Base-by-base conservation (phyloP, 2,888 invertebrate species). In the Campoplex nolae region DNA sequence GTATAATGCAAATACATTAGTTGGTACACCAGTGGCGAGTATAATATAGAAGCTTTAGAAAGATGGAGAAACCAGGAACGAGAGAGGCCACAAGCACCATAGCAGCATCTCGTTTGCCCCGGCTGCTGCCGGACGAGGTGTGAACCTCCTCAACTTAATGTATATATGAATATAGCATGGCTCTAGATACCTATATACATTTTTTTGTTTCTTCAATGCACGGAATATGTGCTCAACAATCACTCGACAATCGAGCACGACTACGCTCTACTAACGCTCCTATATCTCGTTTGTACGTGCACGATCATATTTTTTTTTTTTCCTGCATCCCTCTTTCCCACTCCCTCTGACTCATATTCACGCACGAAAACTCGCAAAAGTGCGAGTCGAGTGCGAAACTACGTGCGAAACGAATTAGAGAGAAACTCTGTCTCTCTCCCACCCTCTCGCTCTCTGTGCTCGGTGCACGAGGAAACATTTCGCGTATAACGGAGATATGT, bases 61-160 rank as follows among this genome's bases (percentile, higher is more conserved):
- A 58, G 76, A 83, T 56, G 23, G 83, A 71, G 75, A 56, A 56
- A 82, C 56, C 54, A 51, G 23, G 23, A 23, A 23, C 3, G 28
- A 71, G 51, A 68, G 54, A 83, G 78, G 78, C 78, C 70, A 83
- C 83, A 83, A 76, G 67, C 85, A 70, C 42, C 56, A 48, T 42
- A 45, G 73, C 82, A 82, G 75, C 79, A 77, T 86, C 85, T 79
- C 85, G 82, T 76, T 87, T 86, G 82, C 85, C 73, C 54, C 74
- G 71, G 23, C 70, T 81, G 83, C 48, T 79, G 79, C 82, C 77
- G 83, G 86, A 76, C 85, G 89, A 92, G 89, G 92, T 92, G 91
- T 89, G 91, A 91, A 90, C 88, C 87, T 70, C 87, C 70, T 79
- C 84, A 77, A 85, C 87, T 78, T 74, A 38, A 71, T 68, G 32